Conservation (phyloP, 2,113 vertebrate genomes). For the Motacilla alba region DNA sequence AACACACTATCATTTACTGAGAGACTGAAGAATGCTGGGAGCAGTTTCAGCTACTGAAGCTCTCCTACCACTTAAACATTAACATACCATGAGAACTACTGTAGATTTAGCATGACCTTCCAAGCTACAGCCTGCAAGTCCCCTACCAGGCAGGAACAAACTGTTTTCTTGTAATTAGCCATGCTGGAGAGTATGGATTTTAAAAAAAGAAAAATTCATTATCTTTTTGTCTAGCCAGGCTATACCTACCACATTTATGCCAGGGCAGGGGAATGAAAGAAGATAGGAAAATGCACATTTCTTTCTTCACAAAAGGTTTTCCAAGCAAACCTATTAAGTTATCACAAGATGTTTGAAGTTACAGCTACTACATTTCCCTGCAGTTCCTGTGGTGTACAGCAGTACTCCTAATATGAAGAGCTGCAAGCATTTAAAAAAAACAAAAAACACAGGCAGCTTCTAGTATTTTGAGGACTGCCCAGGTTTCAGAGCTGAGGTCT, state of each 20-base stretch:
- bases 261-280: not conserved
- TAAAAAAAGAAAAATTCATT: not conserved
- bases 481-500: not conserved
- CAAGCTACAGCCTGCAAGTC: not conserved
- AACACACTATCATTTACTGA: slow-evolving; percentile 21
- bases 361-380: not conserved
- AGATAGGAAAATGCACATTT: not conserved
- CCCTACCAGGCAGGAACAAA: not conserved
- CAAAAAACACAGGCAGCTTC: not conserved
- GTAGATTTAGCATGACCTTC: not conserved
- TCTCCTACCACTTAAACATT: slow-evolving; percentile 28
- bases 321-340: not conserved
- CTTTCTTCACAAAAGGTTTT: not conserved
- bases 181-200: not conserved
- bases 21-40: slow-evolving; percentile 6
- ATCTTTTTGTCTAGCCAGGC: not conserved
- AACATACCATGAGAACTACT: not conserved
- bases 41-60: not conserved
- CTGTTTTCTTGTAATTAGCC: not conserved
- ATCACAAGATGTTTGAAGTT: not conserved
- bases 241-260: not conserved
- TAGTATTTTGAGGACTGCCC: not conserved
- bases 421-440: not conserved
- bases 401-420: not conserved
- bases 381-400: not conserved